Conservation (phyloP, 2,888 invertebrate genomes). For the Adelphocoris suturalis region DNA sequence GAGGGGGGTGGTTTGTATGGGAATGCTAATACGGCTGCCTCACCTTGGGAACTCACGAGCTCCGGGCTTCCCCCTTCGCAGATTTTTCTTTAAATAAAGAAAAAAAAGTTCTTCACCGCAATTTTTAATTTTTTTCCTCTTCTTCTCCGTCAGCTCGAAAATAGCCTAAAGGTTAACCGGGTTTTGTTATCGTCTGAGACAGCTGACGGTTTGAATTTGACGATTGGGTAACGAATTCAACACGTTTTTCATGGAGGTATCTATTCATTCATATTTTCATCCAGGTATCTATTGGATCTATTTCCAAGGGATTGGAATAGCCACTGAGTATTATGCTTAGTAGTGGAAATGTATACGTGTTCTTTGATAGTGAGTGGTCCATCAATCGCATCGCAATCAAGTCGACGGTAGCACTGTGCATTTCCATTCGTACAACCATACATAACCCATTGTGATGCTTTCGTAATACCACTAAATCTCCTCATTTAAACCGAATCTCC, state of each 20-base stretch:
- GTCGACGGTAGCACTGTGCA: too few species aligned
- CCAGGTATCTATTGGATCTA: too few species aligned
- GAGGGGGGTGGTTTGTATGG: background rate
- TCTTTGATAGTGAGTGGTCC: too few species aligned
- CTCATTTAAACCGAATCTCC: too few species aligned
- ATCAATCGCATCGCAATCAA: too few species aligned
- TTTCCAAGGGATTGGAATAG: too few species aligned
- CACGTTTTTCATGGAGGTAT: background rate
- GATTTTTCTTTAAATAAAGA: slow-evolving; percentile 11
- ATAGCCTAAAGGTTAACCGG: slow-evolving; percentile 3
- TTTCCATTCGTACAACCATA: too few species aligned
- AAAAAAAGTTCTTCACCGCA: background rate
- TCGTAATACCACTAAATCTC: too few species aligned
- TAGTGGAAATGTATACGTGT: too few species aligned
- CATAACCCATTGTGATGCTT: too few species aligned
- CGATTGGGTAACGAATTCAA: background rate
- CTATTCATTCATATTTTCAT: too few species aligned
- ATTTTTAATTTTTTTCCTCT: background rate
- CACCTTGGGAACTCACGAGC: slow-evolving; percentile 19
- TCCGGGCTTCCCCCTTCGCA: slow-evolving; percentile 7
- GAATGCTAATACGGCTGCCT: slow-evolving; percentile 25
- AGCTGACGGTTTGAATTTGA: background rate
- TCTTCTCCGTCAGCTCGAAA: background rate
- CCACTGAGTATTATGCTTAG: too few species aligned
- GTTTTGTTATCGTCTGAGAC: background rate